Percentiles rank a stretch among this genome's conserved stretches.
These are phyloP conservation scores for Picus viridis DNA, from an alignment of 2,797 vertebrate species.

Conservation along the genomic window DNA sequence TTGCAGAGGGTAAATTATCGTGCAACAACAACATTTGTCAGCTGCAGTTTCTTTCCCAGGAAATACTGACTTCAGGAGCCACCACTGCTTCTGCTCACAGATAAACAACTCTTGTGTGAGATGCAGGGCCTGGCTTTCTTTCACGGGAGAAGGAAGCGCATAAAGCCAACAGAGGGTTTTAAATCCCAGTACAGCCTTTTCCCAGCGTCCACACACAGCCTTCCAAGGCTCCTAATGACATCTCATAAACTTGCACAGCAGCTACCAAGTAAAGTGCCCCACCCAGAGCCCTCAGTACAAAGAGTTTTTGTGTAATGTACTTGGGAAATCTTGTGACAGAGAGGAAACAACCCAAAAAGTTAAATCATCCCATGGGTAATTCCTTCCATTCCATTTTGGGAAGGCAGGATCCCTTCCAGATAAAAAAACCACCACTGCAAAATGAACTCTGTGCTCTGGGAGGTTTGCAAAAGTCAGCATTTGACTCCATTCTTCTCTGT, in stretches of 20 bases:
- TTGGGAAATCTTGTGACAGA: conserved; percentile 63
- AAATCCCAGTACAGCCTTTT: conserved; percentile 14
- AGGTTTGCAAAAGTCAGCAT: background rate
- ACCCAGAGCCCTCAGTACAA: conserved; percentile 51
- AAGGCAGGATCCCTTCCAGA: background rate
- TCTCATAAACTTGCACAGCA: conserved; percentile 30
- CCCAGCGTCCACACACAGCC: background rate
- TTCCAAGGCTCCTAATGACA: conserved; percentile 44
- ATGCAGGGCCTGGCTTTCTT: conserved; percentile 17
- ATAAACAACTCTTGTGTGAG: background rate
- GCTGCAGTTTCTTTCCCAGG: conserved; percentile 51
- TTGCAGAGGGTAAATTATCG: conserved; percentile 38
- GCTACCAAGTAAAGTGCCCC: conserved; percentile 19
- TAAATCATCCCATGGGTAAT: conserved; percentile 33
- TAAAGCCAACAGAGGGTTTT: conserved; percentile 25
- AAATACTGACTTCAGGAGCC: conserved; percentile 53
- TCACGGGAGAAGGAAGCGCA: background rate
- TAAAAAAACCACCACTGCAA: conserved; percentile 6
- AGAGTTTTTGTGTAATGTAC: conserved; percentile 48
- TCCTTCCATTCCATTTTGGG: conserved; percentile 39
- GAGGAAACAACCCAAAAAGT: conserved; percentile 50
- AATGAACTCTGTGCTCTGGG: background rate
- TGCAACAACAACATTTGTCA: conserved; percentile 48
- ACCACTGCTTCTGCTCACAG: conserved; percentile 34
- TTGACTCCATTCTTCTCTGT: background rate